Evolutionary conservation across 1,140 invertebrate species (phyloP).

Genomic region (Sweltsa coloradensis): DNA sequence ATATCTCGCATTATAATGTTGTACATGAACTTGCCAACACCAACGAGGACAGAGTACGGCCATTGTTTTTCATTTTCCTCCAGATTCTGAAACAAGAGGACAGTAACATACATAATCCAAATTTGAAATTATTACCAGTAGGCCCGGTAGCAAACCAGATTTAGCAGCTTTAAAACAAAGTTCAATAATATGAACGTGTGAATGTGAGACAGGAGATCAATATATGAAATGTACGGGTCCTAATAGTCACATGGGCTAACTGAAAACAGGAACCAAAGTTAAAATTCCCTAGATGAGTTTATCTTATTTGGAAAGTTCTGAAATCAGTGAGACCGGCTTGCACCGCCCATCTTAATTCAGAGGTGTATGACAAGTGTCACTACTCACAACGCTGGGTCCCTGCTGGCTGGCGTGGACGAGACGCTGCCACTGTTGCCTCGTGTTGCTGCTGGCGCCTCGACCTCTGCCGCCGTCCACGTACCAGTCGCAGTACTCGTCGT

Average conservation of each 20-base stretch:
- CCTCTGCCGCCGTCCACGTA: conserved; percentile 36
- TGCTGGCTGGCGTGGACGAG: conserved; percentile 38
- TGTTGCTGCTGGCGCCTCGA: conserved; percentile 37
- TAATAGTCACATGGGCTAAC: too few species aligned
- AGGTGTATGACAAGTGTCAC: conserved; percentile 8
- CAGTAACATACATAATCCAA: neutral
- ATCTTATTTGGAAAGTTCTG: neutral
- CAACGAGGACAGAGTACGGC: conserved; percentile 43
- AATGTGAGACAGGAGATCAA: too few species aligned
- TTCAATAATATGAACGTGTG: too few species aligned
- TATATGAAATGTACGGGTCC: too few species aligned
- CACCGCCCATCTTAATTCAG: neutral
- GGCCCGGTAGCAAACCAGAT: too few species aligned
- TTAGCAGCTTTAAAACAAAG: too few species aligned
- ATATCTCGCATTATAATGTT: conserved; percentile 76
- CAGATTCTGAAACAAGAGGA: conserved; percentile 28
- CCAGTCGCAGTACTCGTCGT: conserved; percentile 56
- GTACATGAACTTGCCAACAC: conserved; percentile 73
- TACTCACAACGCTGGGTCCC: conserved; percentile 41
- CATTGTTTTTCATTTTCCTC: conserved; percentile 47
- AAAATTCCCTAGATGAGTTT: conserved; percentile 9
- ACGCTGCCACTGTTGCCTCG: conserved; percentile 60
- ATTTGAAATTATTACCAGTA: too few species aligned
- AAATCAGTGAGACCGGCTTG: neutral
- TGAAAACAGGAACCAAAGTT: too few species aligned